These are phyloP conservation scores for Stenodera caucasica DNA, from an alignment of 2,888 invertebrate species.

Conservation along the genomic window DNA sequence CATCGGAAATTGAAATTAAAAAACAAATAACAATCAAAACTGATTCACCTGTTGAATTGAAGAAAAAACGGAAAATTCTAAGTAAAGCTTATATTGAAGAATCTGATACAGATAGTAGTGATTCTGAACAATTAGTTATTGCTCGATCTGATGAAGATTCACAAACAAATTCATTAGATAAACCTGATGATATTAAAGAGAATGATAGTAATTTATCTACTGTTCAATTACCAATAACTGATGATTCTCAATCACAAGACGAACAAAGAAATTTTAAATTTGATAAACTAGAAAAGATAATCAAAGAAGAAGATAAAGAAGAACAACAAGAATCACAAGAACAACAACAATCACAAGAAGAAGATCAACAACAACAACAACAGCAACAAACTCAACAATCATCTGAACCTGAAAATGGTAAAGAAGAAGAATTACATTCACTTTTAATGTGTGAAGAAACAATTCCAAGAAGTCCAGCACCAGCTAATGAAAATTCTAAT, in stretches of 20 bases:
- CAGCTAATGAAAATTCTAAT: slow-evolving; percentile 56
- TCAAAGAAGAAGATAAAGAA: slow-evolving; percentile 28
- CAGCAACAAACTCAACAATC: slow-evolving; percentile 39
- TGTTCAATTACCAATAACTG: slow-evolving; percentile 36
- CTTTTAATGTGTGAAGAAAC: slow-evolving; percentile 85
- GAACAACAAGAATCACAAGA: slow-evolving; percentile 19
- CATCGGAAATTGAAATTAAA: slow-evolving; percentile 17
- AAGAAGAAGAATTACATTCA: slow-evolving; percentile 63
- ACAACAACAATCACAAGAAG: slow-evolving; percentile 37
- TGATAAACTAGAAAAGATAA: slow-evolving; percentile 41
- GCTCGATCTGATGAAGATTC: slow-evolving; percentile 55
- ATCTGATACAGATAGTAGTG: slow-evolving; percentile 66
- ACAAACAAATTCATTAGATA: slow-evolving; percentile 40
- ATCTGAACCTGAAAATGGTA: slow-evolving; percentile 35
- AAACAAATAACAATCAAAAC: slow-evolving; percentile 12
- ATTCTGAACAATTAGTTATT: slow-evolving; percentile 67
- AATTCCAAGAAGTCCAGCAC: slow-evolving; percentile 86
- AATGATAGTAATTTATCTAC: slow-evolving; percentile 42
- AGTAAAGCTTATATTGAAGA: slow-evolving; percentile 60
- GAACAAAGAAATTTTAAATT: slow-evolving; percentile 51
- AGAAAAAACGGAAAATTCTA: slow-evolving; percentile 49
- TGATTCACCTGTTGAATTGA: slow-evolving; percentile 33
- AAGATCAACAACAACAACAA: slow-evolving; percentile 36
- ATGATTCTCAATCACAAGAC: slow-evolving; percentile 44
- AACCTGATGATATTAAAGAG: slow-evolving; percentile 43